Percentiles rank a stretch among this genome's conserved stretches.
Evolutionary conservation across 2,888 invertebrate genomes (phyloP).

Genomic region (Eristalis arbustorum): DNA sequence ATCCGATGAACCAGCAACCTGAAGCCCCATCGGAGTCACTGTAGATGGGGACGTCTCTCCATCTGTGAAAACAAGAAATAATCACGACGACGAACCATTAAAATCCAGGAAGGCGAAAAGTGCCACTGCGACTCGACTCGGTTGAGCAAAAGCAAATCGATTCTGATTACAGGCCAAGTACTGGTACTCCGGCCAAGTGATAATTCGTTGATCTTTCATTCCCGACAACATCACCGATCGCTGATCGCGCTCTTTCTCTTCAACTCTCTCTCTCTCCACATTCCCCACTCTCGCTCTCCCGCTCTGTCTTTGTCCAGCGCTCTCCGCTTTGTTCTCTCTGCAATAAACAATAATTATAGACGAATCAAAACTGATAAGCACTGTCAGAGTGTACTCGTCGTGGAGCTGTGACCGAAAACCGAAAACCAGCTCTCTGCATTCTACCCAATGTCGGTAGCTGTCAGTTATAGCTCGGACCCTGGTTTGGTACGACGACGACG

Average conservation of each 20-base stretch:
- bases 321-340: constrained; percentile 21
- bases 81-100: background rate
- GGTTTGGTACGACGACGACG: constrained; percentile 43
- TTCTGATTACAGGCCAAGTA: constrained; percentile 57
- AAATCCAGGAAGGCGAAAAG: constrained; percentile 23
- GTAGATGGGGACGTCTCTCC: constrained; percentile 5
- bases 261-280: background rate
- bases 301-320: background rate
- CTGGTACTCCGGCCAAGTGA: constrained; percentile 23
- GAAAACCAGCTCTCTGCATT: constrained; percentile 60
- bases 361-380: constrained; percentile 64
- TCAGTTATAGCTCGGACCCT: constrained; percentile 60
- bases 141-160: constrained; percentile 19
- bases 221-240: constrained; percentile 8
- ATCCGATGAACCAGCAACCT: constrained; percentile 56
- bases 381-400: background rate
- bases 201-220: constrained; percentile 64
- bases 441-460: constrained; percentile 39
- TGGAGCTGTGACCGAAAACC: constrained; percentile 31
- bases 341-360: constrained; percentile 51
- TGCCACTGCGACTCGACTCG: constrained; percentile 9
- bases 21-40: background rate
- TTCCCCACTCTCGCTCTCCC: background rate
- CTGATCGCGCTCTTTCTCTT: background rate
- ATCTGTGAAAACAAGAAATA: constrained; percentile 36